phyloP scores from a whole-genome alignment of 2,797 vertebrate genomes.

The Pelodytes ibericus region DNA sequence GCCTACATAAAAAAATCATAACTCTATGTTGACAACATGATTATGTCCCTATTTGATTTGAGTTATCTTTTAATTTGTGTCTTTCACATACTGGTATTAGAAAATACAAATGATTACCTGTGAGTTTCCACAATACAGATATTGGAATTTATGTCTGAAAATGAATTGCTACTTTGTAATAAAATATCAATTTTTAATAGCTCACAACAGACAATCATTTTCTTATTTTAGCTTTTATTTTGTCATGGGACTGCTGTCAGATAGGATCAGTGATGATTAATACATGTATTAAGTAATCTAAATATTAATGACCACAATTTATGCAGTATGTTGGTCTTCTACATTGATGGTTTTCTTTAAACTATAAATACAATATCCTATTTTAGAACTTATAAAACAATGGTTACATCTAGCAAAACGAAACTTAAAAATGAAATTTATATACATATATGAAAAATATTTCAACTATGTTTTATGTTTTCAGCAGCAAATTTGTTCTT shows the following conservation, averaged over 20 bases:
- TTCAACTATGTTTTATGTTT: too few relatives aligned
- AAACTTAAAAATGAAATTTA: too few relatives aligned
- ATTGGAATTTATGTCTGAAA: constrained; percentile 20
- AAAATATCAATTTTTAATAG: constrained; percentile 45
- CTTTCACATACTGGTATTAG: not conserved
- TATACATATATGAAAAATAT: too few relatives aligned
- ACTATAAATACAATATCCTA: not conserved
- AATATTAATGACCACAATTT: constrained; percentile 39
- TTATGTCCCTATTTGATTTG: too few relatives aligned
- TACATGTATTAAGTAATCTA: constrained; percentile 40
- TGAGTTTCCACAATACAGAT: not conserved
- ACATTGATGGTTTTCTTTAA: not conserved
- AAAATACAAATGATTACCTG: not conserved
- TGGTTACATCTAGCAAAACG: not conserved
- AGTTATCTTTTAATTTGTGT: not conserved
- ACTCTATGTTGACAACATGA: too few relatives aligned
- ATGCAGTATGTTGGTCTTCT: constrained; percentile 27
- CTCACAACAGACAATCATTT: constrained; percentile 41
- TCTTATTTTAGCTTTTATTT: constrained; percentile 40
- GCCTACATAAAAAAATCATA: too few relatives aligned
- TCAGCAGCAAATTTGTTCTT: too few relatives aligned
- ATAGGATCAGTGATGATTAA: constrained; percentile 36
- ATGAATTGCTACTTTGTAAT: constrained; percentile 29
- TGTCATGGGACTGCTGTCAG: constrained; percentile 34
- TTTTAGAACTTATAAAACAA: not conserved